Base-by-base conservation (phyloP, 1,140 invertebrate species). In the Bombus waltoni region DNA sequence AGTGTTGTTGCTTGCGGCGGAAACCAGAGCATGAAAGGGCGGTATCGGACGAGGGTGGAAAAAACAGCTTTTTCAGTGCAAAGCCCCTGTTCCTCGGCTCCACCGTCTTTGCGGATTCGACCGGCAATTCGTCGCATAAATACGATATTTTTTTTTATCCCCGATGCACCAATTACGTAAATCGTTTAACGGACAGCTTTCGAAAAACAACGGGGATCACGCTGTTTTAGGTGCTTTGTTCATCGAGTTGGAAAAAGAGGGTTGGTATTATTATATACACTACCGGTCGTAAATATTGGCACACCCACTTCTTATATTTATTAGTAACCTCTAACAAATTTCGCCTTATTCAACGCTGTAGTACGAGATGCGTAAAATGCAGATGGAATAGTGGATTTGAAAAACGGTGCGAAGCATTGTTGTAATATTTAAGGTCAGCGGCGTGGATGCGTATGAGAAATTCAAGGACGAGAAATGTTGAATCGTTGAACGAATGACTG, bases 1-100 rank as follows among this genome's bases (percentile, higher is more conserved):
- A 88, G 87, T 91, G 90, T 91, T 89, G 90, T 91, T 89, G 90
- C 88, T 91, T 88, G 80, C 83, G 90, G 87, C 87, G 87, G 87
- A 91, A 91, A 91, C 87, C 81, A 87, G 71, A 83, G 88, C 80
- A 70, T 72, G 85, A 81, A 57, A 82, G 85, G 85, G 87, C 83
- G 83, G 79, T 76, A 77, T 80, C 66, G 53, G 59, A 40, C 73
- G 73, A 77, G 76, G 83, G 87, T 76, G 47, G 68, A 66, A 85
- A 90, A 83, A 88, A 83, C 71, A 82, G 81, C 62, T 53, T 90
- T 79, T 75, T 79, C 78, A 35, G 79, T 83, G 59, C 81, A 57
- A 62, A 89, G 70, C 70, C 79, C n/a, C 18, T 74, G 18, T 66
- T 83, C 15, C 32, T 80, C 71, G 53, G 81, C 13, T 73, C 68